Evolutionary conservation across 2,797 vertebrate species (phyloP).

Genomic region (Varecia variegata): DNA sequence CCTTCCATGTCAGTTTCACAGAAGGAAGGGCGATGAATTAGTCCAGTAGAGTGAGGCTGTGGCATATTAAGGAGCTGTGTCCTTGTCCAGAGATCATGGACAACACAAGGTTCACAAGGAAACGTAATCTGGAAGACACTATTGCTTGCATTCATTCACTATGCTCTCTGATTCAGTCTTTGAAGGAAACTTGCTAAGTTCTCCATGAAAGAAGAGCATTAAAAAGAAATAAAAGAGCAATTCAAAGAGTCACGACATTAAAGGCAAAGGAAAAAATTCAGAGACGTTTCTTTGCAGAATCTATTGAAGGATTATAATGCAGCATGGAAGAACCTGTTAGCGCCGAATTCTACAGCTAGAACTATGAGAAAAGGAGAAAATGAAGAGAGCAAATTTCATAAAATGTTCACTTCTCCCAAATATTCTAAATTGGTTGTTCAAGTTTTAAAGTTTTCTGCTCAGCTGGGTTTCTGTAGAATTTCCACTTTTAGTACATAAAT

Average conservation of each 20-base stretch:
- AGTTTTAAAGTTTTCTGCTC: not conserved
- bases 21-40: not conserved
- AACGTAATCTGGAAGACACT: not conserved
- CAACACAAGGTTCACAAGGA: not conserved
- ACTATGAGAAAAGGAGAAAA: not conserved
- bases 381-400: not conserved
- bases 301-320: not conserved
- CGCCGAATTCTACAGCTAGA: not conserved
- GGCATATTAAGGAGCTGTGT: not conserved
- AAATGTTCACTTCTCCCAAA: not conserved
- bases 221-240: not conserved
- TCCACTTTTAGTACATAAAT: constrained; percentile 31
- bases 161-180: not conserved
- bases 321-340: not conserved
- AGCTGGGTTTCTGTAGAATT: constrained; percentile 22
- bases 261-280: not conserved
- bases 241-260: not conserved
- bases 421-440: not conserved
- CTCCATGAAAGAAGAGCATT: not conserved
- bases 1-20: not conserved
- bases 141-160: not conserved
- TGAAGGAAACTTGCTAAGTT: not conserved
- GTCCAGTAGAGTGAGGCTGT: not conserved
- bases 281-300: not conserved
- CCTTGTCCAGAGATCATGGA: not conserved